Conservation (phyloP, 2,888 invertebrate species). For the Rugalucina vietnamica region DNA sequence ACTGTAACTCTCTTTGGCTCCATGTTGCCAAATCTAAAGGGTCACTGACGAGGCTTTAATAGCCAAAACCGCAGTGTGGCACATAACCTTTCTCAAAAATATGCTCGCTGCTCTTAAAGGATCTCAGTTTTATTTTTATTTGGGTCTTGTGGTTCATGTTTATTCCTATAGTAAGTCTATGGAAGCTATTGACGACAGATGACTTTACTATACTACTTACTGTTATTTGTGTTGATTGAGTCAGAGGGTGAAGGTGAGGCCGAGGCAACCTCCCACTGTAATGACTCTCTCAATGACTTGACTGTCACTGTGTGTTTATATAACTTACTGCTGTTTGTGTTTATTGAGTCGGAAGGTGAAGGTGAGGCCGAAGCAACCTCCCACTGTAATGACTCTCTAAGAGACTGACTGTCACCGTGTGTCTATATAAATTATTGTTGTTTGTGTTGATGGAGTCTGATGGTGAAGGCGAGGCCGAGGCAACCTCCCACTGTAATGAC, state of each 20-base stretch:
- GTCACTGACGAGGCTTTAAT: no score
- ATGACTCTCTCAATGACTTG: slow-evolving; percentile 77
- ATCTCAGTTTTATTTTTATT: no score
- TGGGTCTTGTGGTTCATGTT: no score
- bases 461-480: neutral
- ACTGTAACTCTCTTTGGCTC: no score
- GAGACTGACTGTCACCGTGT: slow-evolving; percentile 79
- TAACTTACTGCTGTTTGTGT: slow-evolving; percentile 34
- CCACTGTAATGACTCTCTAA: slow-evolving; percentile 70
- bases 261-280: slow-evolving; percentile 13
- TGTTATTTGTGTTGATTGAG: neutral
- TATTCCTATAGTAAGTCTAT: no score
- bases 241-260: slow-evolving; percentile 4
- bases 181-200: no score
- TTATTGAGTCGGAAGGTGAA: slow-evolving; percentile 2
- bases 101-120: no score
- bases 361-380: neutral
- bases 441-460: slow-evolving; percentile 1
- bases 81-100: no score
- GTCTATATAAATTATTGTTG: slow-evolving; percentile 69
- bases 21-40: no score
- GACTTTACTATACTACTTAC: neutral
- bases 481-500: slow-evolving; percentile 23
- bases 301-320: slow-evolving; percentile 80
- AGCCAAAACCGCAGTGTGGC: no score